phyloP scores from a whole-genome alignment of 2,113 vertebrate genomes.

The Oncorhynchus keta region DNA sequence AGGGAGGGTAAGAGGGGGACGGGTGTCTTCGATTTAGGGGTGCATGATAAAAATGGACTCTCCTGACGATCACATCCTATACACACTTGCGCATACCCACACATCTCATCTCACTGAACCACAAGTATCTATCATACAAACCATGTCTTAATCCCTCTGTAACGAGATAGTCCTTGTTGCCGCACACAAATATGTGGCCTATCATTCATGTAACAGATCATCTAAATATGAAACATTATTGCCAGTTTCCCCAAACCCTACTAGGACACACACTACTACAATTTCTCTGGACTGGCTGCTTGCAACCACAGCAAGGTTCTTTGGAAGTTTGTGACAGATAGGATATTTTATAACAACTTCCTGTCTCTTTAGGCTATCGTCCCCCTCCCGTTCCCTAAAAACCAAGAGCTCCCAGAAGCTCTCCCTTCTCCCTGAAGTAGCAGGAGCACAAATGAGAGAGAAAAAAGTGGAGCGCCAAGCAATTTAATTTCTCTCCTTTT shows the following conservation, averaged over 20 bases:
- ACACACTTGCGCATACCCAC: too few species aligned
- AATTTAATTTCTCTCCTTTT: slow-evolving; percentile 31
- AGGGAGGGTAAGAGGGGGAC: slow-evolving; percentile 27
- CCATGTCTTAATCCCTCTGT: neutral
- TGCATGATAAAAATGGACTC: slow-evolving; percentile 56
- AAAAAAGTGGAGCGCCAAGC: slow-evolving; percentile 30
- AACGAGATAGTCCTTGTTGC: neutral
- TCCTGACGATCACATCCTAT: slow-evolving; percentile 13
- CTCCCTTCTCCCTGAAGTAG: slow-evolving; percentile 65
- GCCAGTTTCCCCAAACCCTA: neutral
- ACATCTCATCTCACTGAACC: neutral
- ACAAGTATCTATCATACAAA: neutral
- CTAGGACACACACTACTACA: neutral
- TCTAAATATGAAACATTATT: neutral
- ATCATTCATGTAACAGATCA: neutral
- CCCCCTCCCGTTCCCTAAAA: slow-evolving; percentile 57
- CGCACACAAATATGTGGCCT: neutral
- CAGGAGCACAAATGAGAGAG: slow-evolving; percentile 60
- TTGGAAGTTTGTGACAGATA: slow-evolving; percentile 80
- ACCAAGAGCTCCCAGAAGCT: slow-evolving; percentile 72
- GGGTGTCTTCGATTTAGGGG: neutral
- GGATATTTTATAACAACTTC: slow-evolving; percentile 77
- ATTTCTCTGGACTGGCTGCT: slow-evolving; percentile 10
- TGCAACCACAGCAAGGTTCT: slow-evolving; percentile 74
- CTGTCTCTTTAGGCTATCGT: slow-evolving; percentile 75